Evolutionary conservation across 2,113 vertebrate species (phyloP).

Genomic region (Corvus hawaiiensis): DNA sequence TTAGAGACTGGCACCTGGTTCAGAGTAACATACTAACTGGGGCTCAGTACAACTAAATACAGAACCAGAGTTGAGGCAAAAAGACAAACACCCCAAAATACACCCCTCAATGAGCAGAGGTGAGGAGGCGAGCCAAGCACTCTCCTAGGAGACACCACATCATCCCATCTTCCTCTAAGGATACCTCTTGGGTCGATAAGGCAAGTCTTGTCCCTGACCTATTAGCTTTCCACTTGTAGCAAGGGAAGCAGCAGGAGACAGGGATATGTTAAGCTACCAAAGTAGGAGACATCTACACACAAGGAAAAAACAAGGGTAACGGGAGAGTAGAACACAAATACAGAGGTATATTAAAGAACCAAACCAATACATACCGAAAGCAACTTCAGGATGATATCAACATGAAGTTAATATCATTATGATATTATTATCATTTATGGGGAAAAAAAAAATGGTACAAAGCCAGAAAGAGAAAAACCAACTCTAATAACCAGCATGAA

Average conservation of each 20-base stretch:
- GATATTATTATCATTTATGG: no score
- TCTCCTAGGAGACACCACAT: fast-evolving
- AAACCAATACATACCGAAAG: neutral
- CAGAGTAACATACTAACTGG: neutral
- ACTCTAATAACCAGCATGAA: neutral
- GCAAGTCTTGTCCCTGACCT: neutral
- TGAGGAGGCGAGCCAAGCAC: fast-evolving
- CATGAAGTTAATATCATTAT: no score
- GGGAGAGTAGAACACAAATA: neutral
- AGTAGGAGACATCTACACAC: neutral
- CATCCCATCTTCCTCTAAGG: neutral
- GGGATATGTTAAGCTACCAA: neutral
- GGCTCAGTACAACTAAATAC: neutral
- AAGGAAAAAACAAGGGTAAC: neutral
- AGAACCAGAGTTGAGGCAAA: neutral
- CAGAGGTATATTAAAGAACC: neutral
- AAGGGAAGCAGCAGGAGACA: neutral
- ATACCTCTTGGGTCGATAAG: neutral
- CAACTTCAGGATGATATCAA: neutral
- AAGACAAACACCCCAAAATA: neutral
- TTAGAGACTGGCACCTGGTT: neutral
- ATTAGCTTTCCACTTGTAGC: neutral
- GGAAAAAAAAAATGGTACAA: neutral
- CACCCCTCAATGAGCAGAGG: neutral
- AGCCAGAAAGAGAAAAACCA: neutral